Evolutionary conservation across 2,113 vertebrate species (phyloP).

Genomic region (Gobio gobio): DNA sequence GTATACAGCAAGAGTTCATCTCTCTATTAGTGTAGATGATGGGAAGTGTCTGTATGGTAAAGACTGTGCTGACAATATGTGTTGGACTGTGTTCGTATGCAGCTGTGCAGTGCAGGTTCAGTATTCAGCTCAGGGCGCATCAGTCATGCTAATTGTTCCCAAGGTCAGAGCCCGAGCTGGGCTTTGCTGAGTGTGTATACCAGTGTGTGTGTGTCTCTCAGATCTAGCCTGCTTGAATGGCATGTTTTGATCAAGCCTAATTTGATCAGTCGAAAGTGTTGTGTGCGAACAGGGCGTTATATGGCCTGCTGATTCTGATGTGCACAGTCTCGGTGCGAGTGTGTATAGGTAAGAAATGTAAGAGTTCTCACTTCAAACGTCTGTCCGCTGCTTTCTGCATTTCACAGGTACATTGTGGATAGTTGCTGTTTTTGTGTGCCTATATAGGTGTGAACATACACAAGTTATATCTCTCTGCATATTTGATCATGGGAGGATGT

Average conservation of each 20-base stretch:
- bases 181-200: slow-evolving; percentile 39
- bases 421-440: slow-evolving; percentile 69
- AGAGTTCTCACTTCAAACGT: not conserved
- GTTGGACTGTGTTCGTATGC: slow-evolving; percentile 57
- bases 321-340: slow-evolving; percentile 38
- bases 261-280: slow-evolving; percentile 77
- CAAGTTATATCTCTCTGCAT: not conserved
- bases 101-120: slow-evolving; percentile 45
- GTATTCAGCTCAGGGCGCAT: slow-evolving; percentile 65
- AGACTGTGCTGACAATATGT: slow-evolving; percentile 60
- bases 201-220: slow-evolving; percentile 42
- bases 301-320: slow-evolving; percentile 74
- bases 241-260: slow-evolving; percentile 80
- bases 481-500: not conserved
- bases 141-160: slow-evolving; percentile 81
- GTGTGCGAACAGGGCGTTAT: slow-evolving; percentile 73
- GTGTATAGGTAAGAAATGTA: slow-evolving; percentile 51
- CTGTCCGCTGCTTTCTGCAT: not conserved
- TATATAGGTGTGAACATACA: slow-evolving; percentile 19
- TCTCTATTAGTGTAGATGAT: not conserved
- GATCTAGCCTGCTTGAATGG: slow-evolving; percentile 71
- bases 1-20: not conserved
- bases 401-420: slow-evolving; percentile 58
- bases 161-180: slow-evolving; percentile 72
- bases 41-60: slow-evolving; percentile 5